Evolutionary conservation across 2,797 vertebrate genomes (phyloP).

Genomic region (Synaphobranchus kaupii): DNA sequence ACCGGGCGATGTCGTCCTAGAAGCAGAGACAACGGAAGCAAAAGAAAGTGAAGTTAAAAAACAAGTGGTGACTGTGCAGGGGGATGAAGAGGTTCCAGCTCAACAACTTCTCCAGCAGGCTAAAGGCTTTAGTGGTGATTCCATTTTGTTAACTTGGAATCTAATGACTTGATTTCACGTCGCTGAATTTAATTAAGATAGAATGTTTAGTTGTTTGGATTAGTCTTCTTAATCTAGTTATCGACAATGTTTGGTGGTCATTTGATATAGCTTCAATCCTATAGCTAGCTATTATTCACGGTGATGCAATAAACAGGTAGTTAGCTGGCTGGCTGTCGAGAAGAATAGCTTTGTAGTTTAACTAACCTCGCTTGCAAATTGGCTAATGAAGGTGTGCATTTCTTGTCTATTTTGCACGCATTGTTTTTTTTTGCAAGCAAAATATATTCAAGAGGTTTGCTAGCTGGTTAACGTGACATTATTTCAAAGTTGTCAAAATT

Average conservation of each 20-base stretch:
- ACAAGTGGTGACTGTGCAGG: not conserved
- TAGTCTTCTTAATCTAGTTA: no score
- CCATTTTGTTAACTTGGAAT: not conserved
- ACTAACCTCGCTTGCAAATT: not conserved
- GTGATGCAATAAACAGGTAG: not conserved
- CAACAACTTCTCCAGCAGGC: constrained; percentile 44
- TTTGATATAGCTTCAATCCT: not conserved
- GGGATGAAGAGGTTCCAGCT: constrained; percentile 8
- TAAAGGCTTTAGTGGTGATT: constrained; percentile 56
- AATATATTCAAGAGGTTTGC: not conserved
- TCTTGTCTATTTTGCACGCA: not conserved
- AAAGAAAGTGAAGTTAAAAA: constrained; percentile 40
- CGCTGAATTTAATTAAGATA: not conserved
- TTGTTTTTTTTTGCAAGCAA: not conserved
- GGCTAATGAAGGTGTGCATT: not conserved
- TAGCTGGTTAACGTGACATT: not conserved
- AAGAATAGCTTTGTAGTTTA: not conserved
- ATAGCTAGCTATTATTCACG: not conserved
- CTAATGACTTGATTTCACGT: not conserved
- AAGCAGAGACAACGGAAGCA: constrained; percentile 5
- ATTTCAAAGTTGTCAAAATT: not conserved
- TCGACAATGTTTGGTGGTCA: no score
- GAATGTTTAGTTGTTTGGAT: no score
- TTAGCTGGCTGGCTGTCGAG: not conserved
- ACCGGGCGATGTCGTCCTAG: constrained; percentile 15